Conservation (phyloP, 1,140 invertebrate species). For the Megalopta genalis region DNA sequence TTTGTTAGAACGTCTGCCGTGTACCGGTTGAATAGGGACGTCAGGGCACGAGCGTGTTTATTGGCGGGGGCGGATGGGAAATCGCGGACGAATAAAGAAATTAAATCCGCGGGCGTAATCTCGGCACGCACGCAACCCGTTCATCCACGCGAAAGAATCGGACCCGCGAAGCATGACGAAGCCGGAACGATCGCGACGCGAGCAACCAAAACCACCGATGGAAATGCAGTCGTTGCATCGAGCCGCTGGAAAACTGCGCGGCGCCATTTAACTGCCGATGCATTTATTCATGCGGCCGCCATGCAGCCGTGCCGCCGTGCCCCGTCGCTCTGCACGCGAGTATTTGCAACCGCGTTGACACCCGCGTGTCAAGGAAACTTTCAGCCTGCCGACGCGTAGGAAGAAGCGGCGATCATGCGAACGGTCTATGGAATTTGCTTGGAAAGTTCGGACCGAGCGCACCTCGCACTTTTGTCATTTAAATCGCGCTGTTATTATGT, state of each 20-base stretch:
- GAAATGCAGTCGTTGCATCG: neutral
- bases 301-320: too few relatives aligned
- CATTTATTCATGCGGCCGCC: too few relatives aligned
- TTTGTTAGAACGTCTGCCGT: neutral
- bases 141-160: slow-evolving; percentile 29
- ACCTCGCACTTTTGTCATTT: too few relatives aligned
- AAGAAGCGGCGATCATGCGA: neutral
- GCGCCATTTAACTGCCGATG: too few relatives aligned
- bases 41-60: slow-evolving; percentile 6
- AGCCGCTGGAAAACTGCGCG: neutral
- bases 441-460: too few relatives aligned
- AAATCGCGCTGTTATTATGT: too few relatives aligned
- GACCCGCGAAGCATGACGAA: neutral
- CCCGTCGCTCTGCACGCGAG: neutral
- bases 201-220: neutral
- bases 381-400: neutral
- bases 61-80: slow-evolving; percentile 5
- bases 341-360: slow-evolving; percentile 8
- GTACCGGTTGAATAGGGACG: neutral
- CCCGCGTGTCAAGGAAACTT: slow-evolving; percentile 24
- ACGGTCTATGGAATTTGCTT: too few relatives aligned
- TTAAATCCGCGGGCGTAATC: slow-evolving; percentile 40
- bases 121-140: slow-evolving; percentile 18
- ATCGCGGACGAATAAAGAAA: slow-evolving; percentile 39
- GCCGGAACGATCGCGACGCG: slow-evolving; percentile 12